A percentile compares a stretch with the other conserved stretches of the same genome.
phyloP scores from a whole-genome alignment of 2,888 invertebrate genomes.

The Dynastes maya region DNA sequence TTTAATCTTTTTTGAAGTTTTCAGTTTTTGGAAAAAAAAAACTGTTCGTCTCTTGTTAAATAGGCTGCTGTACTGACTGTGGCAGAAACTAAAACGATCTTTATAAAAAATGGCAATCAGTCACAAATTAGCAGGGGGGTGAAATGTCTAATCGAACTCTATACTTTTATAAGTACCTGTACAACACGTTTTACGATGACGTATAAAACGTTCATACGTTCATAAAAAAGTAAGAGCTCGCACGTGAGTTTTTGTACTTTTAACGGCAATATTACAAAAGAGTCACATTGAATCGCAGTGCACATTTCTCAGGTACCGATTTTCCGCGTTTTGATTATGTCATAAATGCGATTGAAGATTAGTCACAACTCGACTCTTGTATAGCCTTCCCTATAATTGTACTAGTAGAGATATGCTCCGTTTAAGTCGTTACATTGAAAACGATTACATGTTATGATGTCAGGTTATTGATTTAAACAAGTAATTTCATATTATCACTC shows the following conservation, averaged over 20 bases:
- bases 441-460: slow-evolving; percentile 41
- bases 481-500: too few relatives aligned
- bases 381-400: slow-evolving; percentile 53
- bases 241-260: slow-evolving; percentile 33
- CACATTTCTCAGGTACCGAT: slow-evolving; percentile 50
- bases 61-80: too few relatives aligned
- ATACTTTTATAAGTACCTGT: too few relatives aligned
- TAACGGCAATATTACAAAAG: slow-evolving; percentile 33
- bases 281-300: slow-evolving; percentile 51
- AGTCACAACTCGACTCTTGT: slow-evolving; percentile 56
- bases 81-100: too few relatives aligned
- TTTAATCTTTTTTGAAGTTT: too few relatives aligned
- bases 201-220: background rate
- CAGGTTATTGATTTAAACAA: slow-evolving; percentile 22
- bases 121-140: too few relatives aligned
- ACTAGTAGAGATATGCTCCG: slow-evolving; percentile 51
- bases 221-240: slow-evolving; percentile 26
- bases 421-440: slow-evolving; percentile 26
- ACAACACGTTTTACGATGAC: too few relatives aligned
- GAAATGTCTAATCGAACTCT: too few relatives aligned
- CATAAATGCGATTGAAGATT: slow-evolving; percentile 58
- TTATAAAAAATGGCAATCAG: too few relatives aligned
- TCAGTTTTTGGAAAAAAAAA: too few relatives aligned
- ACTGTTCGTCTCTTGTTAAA: too few relatives aligned
- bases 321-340: slow-evolving; percentile 56